Conservation (phyloP, 2,797 vertebrate species). For the Capromys pilorides region DNA sequence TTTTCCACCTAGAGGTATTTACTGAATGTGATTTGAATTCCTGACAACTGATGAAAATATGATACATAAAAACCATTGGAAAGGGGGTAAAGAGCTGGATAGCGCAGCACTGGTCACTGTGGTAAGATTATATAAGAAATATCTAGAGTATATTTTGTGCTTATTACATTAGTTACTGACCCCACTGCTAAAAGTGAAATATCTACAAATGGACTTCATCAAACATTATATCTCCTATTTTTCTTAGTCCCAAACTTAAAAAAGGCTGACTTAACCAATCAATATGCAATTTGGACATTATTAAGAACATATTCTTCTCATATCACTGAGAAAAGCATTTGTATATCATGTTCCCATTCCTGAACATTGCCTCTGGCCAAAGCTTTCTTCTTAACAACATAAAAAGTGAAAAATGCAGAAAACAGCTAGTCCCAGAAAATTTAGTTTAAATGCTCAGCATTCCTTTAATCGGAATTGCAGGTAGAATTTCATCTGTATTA, state of each 20-base stretch:
- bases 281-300: conserved; percentile 77
- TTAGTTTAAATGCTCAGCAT: conserved; percentile 77
- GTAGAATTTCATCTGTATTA: conserved; percentile 81
- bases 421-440: conserved; percentile 79
- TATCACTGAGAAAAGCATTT: conserved; percentile 63
- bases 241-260: conserved; percentile 33
- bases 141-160: not conserved
- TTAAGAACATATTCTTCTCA: conserved; percentile 79
- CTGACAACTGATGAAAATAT: not conserved
- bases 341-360: conserved; percentile 78
- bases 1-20: not conserved
- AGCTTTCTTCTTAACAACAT: conserved; percentile 79
- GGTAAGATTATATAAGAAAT: not conserved
- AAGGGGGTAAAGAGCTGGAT: not conserved
- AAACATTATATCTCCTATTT: conserved; percentile 62
- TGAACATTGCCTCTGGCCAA: conserved; percentile 77
- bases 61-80: not conserved
- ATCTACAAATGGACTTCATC: conserved; percentile 72
- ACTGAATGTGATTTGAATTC: not conserved
- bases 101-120: not conserved
- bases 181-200: conserved; percentile 52
- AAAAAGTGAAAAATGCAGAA: conserved; percentile 75
- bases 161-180: conserved; percentile 51
- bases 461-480: conserved; percentile 75
- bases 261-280: conserved; percentile 74